phyloP scores from a whole-genome alignment of 2,113 vertebrate species.

The Taxidea taxus region DNA sequence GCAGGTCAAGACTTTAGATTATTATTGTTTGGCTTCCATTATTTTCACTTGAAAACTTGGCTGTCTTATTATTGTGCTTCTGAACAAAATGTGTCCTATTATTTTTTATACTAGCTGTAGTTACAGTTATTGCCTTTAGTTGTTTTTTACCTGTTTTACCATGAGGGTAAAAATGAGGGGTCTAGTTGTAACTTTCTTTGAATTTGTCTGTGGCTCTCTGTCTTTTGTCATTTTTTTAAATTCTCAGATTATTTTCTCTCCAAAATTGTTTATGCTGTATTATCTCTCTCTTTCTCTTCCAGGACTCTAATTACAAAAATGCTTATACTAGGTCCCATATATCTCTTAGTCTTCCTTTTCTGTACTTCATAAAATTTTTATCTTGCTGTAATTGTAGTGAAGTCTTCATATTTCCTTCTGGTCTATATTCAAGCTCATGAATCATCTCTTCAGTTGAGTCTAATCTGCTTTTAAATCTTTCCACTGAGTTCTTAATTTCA shows the following conservation, averaged over 20 bases:
- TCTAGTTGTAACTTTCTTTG: background rate
- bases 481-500: background rate
- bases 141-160: background rate
- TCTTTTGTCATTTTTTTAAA: slow-evolving; percentile 17
- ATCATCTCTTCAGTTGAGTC: background rate
- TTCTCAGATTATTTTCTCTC: slow-evolving; percentile 11
- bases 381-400: background rate
- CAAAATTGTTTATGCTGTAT: background rate
- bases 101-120: background rate
- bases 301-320: background rate
- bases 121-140: background rate
- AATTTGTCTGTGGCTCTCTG: background rate
- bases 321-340: background rate
- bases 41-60: background rate
- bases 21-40: background rate
- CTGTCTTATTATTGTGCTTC: background rate
- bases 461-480: slow-evolving; percentile 27
- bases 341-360: background rate
- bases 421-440: background rate
- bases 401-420: slow-evolving; percentile 23
- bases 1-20: background rate
- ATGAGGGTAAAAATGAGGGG: background rate
- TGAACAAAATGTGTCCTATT: background rate
- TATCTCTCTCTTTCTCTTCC: background rate
- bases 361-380: background rate